A percentile compares a stretch with the other conserved stretches of the same genome.
Evolutionary conservation across 2,888 invertebrate species (phyloP).

Genomic region (Aphelenchoides bicaudatus): DNA sequence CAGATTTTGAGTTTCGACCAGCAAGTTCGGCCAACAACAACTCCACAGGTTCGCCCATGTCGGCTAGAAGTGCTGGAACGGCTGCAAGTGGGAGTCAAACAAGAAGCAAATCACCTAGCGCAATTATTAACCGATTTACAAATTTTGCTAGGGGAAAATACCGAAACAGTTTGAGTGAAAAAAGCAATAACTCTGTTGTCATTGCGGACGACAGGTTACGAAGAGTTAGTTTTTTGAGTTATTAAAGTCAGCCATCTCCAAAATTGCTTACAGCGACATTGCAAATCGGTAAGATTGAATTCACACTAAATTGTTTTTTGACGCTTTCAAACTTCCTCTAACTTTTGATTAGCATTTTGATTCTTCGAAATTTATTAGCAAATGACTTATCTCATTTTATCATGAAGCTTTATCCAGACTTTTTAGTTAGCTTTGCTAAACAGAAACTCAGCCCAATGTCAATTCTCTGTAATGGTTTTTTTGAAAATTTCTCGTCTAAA

Average conservation of each 20-base stretch:
- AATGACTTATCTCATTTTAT: too few species aligned
- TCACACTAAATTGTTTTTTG: slow-evolving; percentile 23
- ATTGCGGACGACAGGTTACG: slow-evolving; percentile 26
- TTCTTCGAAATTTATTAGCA: neutral
- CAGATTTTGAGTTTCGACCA: slow-evolving; percentile 56
- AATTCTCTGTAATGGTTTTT: neutral
- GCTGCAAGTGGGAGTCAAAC: slow-evolving; percentile 25
- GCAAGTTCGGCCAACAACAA: slow-evolving; percentile 26
- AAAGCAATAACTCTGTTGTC: slow-evolving; percentile 32
- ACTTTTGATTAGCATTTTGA: neutral
- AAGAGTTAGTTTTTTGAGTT: slow-evolving; percentile 25
- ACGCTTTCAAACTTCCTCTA: slow-evolving; percentile 14
- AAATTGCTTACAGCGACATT: too few species aligned
- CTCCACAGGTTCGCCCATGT: neutral
- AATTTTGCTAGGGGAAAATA: slow-evolving; percentile 55
- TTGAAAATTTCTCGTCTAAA: neutral
- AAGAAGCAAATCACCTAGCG: slow-evolving; percentile 58
- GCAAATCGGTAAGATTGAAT: too few species aligned
- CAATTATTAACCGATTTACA: slow-evolving; percentile 52
- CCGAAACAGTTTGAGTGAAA: slow-evolving; percentile 49
- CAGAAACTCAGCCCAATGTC: too few species aligned
- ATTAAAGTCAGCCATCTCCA: slow-evolving; percentile 1
- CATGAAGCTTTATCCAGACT: too few species aligned
- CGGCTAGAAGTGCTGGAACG: slow-evolving; percentile 7
- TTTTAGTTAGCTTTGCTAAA: too few species aligned